These are phyloP conservation scores for Antheraea pernyi DNA, from an alignment of 1,140 invertebrate genomes.

Conservation along the genomic window DNA sequence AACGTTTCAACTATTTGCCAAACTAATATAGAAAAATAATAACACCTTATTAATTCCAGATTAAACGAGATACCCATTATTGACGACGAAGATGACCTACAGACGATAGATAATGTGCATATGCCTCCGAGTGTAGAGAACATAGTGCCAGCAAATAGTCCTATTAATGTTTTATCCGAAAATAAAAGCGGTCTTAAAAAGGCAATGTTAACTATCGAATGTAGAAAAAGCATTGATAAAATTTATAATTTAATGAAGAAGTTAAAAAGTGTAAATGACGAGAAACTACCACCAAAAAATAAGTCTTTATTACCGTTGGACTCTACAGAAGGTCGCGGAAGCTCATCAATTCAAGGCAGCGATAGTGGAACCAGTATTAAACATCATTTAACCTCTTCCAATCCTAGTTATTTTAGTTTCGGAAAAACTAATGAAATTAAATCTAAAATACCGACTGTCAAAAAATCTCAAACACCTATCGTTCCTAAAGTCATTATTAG, in stretches of 20 bases:
- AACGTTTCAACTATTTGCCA: no score
- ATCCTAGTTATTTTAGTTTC: constrained; percentile 50
- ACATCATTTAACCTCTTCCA: constrained; percentile 47
- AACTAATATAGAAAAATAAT: neutral
- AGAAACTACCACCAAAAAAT: constrained; percentile 16
- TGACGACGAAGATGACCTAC: constrained; percentile 11
- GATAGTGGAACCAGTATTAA: constrained; percentile 62
- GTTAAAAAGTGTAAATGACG: constrained; percentile 30
- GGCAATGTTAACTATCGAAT: constrained; percentile 36
- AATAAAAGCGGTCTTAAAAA: constrained; percentile 28
- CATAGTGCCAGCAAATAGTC: constrained; percentile 36
- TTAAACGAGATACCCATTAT: constrained; percentile 12
- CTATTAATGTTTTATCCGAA: constrained; percentile 20
- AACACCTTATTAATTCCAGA: constrained; percentile 22
- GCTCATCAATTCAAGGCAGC: constrained; percentile 33
- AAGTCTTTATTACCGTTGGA: constrained; percentile 12
- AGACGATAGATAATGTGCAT: constrained; percentile 8
- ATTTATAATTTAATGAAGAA: constrained; percentile 63
- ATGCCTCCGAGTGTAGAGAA: constrained; percentile 17
- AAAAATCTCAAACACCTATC: constrained; percentile 28
- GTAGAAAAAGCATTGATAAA: constrained; percentile 63
- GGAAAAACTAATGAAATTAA: constrained; percentile 33
- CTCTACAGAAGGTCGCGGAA: constrained; percentile 14
- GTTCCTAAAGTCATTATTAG: constrained; percentile 57
- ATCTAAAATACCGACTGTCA: constrained; percentile 13